These are phyloP conservation scores for Vanessa cardui DNA, from an alignment of 2,888 invertebrate species.

Conservation along the genomic window DNA sequence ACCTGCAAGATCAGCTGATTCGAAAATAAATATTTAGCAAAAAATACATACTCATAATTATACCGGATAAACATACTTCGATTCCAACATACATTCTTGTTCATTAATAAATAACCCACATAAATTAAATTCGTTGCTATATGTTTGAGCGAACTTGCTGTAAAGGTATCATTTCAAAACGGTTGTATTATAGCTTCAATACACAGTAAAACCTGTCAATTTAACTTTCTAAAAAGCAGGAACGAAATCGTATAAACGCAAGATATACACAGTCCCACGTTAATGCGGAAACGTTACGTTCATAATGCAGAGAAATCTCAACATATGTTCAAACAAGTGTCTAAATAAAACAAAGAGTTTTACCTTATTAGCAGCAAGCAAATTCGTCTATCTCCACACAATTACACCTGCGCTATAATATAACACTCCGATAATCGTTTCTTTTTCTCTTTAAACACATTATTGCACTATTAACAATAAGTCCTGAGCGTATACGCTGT, in stretches of 20 bases:
- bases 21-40: background rate
- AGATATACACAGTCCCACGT: background rate
- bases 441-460: constrained; percentile 82
- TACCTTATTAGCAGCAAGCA: constrained; percentile 73
- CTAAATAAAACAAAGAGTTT: constrained; percentile 55
- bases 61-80: background rate
- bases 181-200: constrained; percentile 46
- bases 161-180: constrained; percentile 44
- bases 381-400: constrained; percentile 67
- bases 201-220: constrained; percentile 45
- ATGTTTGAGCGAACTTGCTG: constrained; percentile 14
- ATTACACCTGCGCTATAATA: constrained; percentile 80
- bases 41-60: background rate
- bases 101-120: constrained; percentile 2
- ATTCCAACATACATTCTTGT: background rate
- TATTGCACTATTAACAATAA: constrained; percentile 76
- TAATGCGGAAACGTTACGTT: constrained; percentile 9
- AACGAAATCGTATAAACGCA: constrained; percentile 31
- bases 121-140: background rate
- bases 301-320: constrained; percentile 48
- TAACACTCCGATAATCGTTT: constrained; percentile 79
- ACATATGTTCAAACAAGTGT: constrained; percentile 57
- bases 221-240: constrained; percentile 60
- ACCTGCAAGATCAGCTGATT: constrained; percentile 38
- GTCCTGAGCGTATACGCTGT: constrained; percentile 73